phyloP scores from a whole-genome alignment of 2,888 invertebrate genomes.

The Mycogona germanica region DNA sequence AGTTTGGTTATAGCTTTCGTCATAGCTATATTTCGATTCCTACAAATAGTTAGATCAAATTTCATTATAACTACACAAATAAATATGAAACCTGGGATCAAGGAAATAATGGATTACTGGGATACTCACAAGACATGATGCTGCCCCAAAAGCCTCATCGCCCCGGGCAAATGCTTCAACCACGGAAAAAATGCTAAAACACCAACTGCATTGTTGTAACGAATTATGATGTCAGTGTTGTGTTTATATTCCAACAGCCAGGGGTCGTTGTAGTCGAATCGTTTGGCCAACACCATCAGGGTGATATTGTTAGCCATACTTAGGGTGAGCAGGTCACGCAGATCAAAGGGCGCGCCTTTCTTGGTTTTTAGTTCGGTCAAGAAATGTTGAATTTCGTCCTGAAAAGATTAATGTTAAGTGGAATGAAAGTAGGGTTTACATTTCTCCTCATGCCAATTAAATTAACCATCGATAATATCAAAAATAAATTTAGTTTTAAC shows the following conservation, averaged over 20 bases:
- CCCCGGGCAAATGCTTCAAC: constrained; percentile 4
- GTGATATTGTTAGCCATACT: constrained; percentile 10
- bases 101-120: no score
- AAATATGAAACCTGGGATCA: no score
- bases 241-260: background rate
- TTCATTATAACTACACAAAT: no score
- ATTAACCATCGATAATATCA: background rate
- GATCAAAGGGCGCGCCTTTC: background rate
- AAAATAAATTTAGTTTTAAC: background rate
- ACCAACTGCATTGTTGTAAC: background rate
- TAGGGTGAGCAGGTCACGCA: background rate
- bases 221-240: background rate
- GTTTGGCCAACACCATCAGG: background rate
- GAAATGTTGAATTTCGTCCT: constrained; percentile 13
- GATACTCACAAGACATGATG: background rate
- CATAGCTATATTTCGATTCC: no score
- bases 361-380: constrained; percentile 2
- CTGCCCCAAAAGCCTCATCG: background rate
- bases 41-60: no score
- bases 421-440: background rate
- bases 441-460: background rate
- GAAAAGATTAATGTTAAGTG: background rate
- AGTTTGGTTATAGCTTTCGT: background rate
- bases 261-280: constrained; percentile 13
- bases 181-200: constrained; percentile 5